phyloP scores from a whole-genome alignment of 2,888 invertebrate species.

The Augiades crinisus region DNA sequence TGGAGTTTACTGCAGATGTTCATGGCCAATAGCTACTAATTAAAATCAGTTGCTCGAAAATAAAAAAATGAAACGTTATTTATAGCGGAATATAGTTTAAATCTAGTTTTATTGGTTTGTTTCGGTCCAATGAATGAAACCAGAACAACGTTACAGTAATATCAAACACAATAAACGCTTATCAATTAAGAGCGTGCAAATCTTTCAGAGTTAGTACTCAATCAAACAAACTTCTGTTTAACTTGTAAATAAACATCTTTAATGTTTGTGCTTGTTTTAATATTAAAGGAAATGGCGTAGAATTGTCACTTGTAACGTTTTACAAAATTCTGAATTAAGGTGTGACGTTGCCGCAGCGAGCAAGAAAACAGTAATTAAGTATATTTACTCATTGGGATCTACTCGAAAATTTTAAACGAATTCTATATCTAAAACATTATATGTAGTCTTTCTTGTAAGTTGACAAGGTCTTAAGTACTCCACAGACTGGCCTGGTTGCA shows the following conservation, averaged over 20 bases:
- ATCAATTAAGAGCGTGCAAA: not conserved
- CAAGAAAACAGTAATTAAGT: no score
- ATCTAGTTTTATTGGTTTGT: not conserved
- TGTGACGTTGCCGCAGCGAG: no score
- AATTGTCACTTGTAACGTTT: not conserved
- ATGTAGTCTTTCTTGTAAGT: no score
- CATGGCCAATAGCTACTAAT: no score
- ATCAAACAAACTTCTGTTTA: not conserved
- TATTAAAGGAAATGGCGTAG: not conserved
- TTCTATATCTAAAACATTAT: no score
- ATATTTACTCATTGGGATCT: no score
- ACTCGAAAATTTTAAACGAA: no score
- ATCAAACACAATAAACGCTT: not conserved
- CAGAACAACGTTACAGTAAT: not conserved
- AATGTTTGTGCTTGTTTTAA: not conserved
- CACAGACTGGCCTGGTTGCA: no score
- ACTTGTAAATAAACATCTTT: not conserved
- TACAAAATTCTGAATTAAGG: no score
- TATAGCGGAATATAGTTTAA: not conserved
- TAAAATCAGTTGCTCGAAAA: not conserved
- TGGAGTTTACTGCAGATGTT: no score
- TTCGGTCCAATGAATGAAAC: not conserved
- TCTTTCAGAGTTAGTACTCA: not conserved
- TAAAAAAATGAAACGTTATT: not conserved
- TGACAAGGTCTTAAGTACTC: no score